phyloP scores from a whole-genome alignment of 2,888 invertebrate species.

The Drosophila rellima region DNA sequence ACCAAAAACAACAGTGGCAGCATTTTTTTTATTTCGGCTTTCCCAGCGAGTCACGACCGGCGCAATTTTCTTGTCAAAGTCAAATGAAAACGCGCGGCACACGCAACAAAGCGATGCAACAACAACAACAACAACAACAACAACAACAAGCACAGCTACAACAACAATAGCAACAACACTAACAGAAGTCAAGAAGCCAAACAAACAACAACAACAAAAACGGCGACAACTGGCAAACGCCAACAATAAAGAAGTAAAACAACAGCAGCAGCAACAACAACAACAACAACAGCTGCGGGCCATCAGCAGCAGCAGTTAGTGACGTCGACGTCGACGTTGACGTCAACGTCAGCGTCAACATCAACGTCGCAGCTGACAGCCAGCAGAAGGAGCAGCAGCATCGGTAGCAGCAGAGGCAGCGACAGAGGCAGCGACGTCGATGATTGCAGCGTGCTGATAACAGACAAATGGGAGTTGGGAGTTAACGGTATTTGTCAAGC shows the following conservation, averaged over 20 bases:
- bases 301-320: conserved; percentile 9
- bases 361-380: conserved; percentile 12
- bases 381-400: background rate
- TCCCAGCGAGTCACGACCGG: conserved; percentile 75
- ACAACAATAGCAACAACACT: conserved; percentile 33
- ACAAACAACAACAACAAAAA: conserved; percentile 40
- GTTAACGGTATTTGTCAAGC: background rate
- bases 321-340: background rate
- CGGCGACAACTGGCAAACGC: conserved; percentile 30
- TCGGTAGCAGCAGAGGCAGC: conserved; percentile 7
- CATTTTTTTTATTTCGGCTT: conserved; percentile 57
- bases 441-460: conserved; percentile 56
- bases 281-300: conserved; percentile 31
- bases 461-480: conserved; percentile 21
- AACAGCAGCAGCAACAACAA: conserved; percentile 4
- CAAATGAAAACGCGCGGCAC: conserved; percentile 56
- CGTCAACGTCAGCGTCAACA: conserved; percentile 3
- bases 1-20: conserved; percentile 23
- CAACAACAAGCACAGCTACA: conserved; percentile 30
- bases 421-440: conserved; percentile 20
- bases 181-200: conserved; percentile 45
- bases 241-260: conserved; percentile 15
- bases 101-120: conserved; percentile 65
- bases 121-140: conserved; percentile 18
- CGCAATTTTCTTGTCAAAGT: conserved; percentile 77